Evolutionary conservation across 64 coral and sea anemone species (phyloP).

Genomic region (Platygyra sinensis): DNA sequence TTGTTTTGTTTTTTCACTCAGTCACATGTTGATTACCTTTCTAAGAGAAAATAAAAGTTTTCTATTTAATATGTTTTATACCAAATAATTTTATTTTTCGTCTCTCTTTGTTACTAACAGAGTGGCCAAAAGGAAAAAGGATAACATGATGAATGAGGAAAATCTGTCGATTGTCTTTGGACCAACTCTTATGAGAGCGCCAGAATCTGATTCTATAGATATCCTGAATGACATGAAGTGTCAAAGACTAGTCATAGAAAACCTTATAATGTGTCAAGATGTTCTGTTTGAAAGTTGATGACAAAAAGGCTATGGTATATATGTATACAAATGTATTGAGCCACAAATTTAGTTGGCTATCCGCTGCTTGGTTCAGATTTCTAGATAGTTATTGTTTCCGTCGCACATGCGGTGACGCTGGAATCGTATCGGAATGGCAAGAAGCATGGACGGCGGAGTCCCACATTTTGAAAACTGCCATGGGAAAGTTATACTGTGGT

Average conservation of each 20-base stretch:
- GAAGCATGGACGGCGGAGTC: too few relatives aligned
- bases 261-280: slow-evolving; percentile 72
- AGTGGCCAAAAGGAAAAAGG: slow-evolving; percentile 62
- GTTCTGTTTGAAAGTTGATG: slow-evolving; percentile 72
- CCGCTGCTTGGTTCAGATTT: background rate
- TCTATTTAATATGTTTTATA: too few relatives aligned
- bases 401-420: too few relatives aligned
- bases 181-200: slow-evolving; percentile 83
- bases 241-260: slow-evolving; percentile 83
- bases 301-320: background rate
- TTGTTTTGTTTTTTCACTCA: too few relatives aligned
- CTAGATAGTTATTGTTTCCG: too few relatives aligned
- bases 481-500: too few relatives aligned
- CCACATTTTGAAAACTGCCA: too few relatives aligned
- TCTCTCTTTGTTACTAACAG: slow-evolving; percentile 21
- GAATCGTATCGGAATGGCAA: too few relatives aligned
- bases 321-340: background rate
- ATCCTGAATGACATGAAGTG: slow-evolving; percentile 72
- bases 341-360: background rate
- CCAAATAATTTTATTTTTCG: background rate
- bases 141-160: slow-evolving; percentile 98
- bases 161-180: slow-evolving; percentile 97
- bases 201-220: slow-evolving; percentile 78
- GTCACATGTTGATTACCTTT: too few relatives aligned
- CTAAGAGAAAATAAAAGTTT: too few relatives aligned